Evolutionary conservation across 2,797 vertebrate genomes (phyloP), one percentile per base, ranked within the genome.

Genomic region (Tamandua tetradactyla): DNA sequence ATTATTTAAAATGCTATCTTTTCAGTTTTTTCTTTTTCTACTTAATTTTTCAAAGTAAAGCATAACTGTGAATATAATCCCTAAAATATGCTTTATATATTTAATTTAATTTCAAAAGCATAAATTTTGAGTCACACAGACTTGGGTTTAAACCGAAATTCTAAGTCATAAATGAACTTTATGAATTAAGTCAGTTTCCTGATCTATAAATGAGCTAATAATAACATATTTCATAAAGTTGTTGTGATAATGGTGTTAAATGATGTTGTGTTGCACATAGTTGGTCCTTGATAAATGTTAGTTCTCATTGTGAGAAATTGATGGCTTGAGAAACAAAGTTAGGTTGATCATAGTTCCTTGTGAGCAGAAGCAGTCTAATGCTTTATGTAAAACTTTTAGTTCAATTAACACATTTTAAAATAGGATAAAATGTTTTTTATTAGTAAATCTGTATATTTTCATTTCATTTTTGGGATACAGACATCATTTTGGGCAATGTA

Each of bases 71-170:
- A 95, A 76, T 86, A 71, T 12, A 92, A 15, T 59, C 35, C n/a
- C 75, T 90, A 87, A 85, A 64, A 79, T 71, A 23, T 87, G 13
- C 74, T 81, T 87, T 76, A 37, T 49, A 64, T 94, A 68, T 83
- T 83, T 61, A 94, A 32, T 78, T 89, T 88, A 94, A 83, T 87
- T 96, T 94, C 40, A 72, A 57, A 78, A 89, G 30, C 49, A 40
- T 91, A 62, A 14, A 7, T 79, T 89, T 92, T 93, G 66, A n/a
- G 22, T 89, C 27, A 72, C 59, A 64, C 2, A 91, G 57, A 66
- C 18, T 18, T 95, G 17, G 40, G 7, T 91, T 88, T 84, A 84
- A 93, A 62, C 91, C 22, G 49, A 27, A 72, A 17, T 83, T 94
- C 49, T 93, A 74, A 80, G 47, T 82, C 59, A 79, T 84, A 30